A percentile compares a stretch with the other conserved stretches of the same genome.
These are phyloP conservation scores for Umimayanthus kanabou DNA, from an alignment of 92 coral and sea anemone species.

Conservation along the genomic window DNA sequence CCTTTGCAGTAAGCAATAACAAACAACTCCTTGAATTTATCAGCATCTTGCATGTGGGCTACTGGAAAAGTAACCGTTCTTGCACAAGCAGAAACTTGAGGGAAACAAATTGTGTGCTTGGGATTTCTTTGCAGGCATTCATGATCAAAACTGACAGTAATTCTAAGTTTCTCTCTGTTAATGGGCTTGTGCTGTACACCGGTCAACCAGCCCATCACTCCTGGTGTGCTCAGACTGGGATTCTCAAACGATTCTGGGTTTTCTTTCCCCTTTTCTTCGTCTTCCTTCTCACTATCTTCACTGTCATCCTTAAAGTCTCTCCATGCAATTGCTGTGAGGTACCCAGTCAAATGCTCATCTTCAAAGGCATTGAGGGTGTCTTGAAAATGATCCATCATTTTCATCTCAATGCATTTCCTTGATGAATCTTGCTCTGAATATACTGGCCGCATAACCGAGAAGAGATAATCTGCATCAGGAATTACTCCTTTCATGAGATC, in stretches of 20 bases:
- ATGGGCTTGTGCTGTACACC: constrained; percentile 68
- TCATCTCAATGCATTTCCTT: constrained; percentile 51
- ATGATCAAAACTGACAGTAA: constrained; percentile 62
- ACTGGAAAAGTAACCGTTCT: constrained; percentile 57
- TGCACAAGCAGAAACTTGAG: constrained; percentile 60
- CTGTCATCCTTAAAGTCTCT: constrained; percentile 22
- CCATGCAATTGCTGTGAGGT: constrained; percentile 41
- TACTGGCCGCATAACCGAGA: constrained; percentile 48
- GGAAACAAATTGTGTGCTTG: constrained; percentile 59
- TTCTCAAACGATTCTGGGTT: constrained; percentile 40
- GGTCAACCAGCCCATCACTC: constrained; percentile 66
- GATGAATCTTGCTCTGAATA: constrained; percentile 59
- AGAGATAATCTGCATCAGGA: constrained; percentile 62
- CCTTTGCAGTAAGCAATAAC: constrained; percentile 36
- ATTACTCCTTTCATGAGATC: constrained; percentile 47
- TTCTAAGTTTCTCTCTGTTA: constrained; percentile 48
- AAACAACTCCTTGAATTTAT: constrained; percentile 43
- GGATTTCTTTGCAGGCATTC: constrained; percentile 62
- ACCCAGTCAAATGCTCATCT: constrained; percentile 50
- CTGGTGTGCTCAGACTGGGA: constrained; percentile 58
- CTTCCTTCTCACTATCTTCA: constrained; percentile 30
- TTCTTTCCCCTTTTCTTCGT: not conserved
- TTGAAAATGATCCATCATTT: constrained; percentile 57
- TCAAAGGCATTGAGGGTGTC: constrained; percentile 56
- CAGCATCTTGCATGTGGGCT: constrained; percentile 52